These are phyloP conservation scores for Seladonia tumulorum DNA, from an alignment of 2,888 invertebrate genomes.

Conservation along the genomic window DNA sequence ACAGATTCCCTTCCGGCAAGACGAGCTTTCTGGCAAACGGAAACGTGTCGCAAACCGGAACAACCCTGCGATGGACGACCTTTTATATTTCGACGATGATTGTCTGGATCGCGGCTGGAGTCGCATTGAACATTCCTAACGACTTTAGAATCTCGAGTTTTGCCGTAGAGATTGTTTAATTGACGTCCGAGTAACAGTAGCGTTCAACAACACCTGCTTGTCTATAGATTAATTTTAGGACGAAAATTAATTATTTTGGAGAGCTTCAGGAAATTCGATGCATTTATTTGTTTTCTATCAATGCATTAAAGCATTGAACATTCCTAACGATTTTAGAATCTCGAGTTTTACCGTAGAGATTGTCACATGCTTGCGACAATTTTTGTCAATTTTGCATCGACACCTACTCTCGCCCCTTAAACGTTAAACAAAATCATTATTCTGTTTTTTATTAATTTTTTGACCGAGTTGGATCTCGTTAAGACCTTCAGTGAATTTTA, in stretches of 20 bases:
- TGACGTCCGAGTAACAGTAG: not conserved
- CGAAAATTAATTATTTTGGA: too few species aligned
- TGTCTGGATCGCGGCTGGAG: not conserved
- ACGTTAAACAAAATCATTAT: not conserved
- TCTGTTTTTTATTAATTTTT: too few species aligned
- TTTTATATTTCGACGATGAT: not conserved
- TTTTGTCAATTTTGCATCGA: not conserved
- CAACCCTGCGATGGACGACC: not conserved
- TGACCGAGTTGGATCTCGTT: not conserved
- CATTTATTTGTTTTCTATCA: not conserved
- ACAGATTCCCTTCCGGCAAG: conserved; percentile 28
- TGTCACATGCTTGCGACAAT: too few species aligned
- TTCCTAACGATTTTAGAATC: too few species aligned
- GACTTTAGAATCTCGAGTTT: not conserved
- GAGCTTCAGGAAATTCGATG: not conserved
- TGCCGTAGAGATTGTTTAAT: too few species aligned
- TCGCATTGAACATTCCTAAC: not conserved
- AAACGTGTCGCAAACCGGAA: conserved; percentile 9
- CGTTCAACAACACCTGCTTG: not conserved
- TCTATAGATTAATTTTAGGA: not conserved
- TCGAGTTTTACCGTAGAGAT: too few species aligned
- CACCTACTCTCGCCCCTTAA: not conserved
- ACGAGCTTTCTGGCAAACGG: conserved; percentile 4
- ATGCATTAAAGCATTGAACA: not conserved
- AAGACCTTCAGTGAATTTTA: too few species aligned